Base-by-base conservation (phyloP, 2,113 vertebrate species). In the Scopus umbretta region DNA sequence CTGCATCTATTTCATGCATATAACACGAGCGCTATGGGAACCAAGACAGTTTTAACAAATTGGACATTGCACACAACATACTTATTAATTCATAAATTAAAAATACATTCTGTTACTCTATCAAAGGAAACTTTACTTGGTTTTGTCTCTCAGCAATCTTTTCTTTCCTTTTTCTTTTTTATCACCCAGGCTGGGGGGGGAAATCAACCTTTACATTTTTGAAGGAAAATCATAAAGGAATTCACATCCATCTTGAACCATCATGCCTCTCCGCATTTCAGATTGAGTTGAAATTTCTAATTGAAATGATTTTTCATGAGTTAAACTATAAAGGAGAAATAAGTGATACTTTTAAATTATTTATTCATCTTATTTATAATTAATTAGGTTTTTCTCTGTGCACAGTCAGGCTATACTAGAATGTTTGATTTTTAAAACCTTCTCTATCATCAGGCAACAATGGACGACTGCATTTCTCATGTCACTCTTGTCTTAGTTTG, bases 321-420 rank as follows among this genome's bases (percentile, higher is more conserved):
- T 98, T 98, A 98, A 98, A 98, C 98, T 98, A 98, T 98, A 98
- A 98, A 99, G 98, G 97, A 98, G 97, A 98, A 99, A 98, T 98
- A 99, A 99, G 98, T 98, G 98, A 98, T 98, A 98, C 98, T 98
- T 97, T 98, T 99, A 98, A 99, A 99, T 99, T 99, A 99, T 99
- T 98, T 98, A 99, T 98, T 95, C 96, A 88, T 79, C 98, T 97
- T 98, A 99, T 99, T 98, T 98, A 99, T 99, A 99, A 99, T 99
- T 99, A 98, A 99, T 98, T 94, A 82, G 71, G 93, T 97, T 98
- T 98, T 98, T 97, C 97, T 97, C 96, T 91, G 90, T 88, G 97
- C 96, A 98, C 96, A 97, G 98, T 86, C 96, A 98, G 92, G 94
- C 96, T 92, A 83, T 93, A 82, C 70, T 92, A 22, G 86, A 88